phyloP scores from a whole-genome alignment of 2,113 vertebrate genomes.

The Mobula birostris region DNA sequence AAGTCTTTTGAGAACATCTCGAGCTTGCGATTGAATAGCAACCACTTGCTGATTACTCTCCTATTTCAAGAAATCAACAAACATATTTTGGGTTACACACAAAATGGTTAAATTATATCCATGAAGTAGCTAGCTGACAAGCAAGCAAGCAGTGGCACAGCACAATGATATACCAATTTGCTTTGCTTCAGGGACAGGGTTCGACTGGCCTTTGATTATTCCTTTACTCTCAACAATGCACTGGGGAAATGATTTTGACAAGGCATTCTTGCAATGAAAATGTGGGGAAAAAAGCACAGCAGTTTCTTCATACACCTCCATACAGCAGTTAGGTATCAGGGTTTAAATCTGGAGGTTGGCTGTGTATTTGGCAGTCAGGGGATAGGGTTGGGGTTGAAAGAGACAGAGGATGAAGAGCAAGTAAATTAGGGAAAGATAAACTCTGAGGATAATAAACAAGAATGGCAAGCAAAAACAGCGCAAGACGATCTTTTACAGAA shows the following conservation, averaged over 20 bases:
- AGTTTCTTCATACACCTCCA: not conserved
- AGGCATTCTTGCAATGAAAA: not conserved
- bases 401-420: not conserved
- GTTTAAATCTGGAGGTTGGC: not conserved
- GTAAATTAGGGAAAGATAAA: not conserved
- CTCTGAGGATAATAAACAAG: not conserved
- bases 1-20: constrained; percentile 74
- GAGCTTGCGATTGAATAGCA: constrained; percentile 68
- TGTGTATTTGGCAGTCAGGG: not conserved
- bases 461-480: constrained; percentile 24
- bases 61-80: constrained; percentile 54
- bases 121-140: not conserved
- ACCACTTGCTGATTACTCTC: constrained; percentile 72
- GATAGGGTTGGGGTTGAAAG: not conserved
- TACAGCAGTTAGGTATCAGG: not conserved
- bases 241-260: not conserved
- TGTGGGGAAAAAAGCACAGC: not conserved
- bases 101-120: too few species aligned
- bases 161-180: constrained; percentile 17
- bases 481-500: not conserved
- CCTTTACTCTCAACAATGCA: not conserved
- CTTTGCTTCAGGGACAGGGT: not conserved
- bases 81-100: constrained; percentile 13
- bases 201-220: not conserved
- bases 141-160: constrained; percentile 35